Conservation (phyloP, 2,113 vertebrate genomes). For the Orthonyx spaldingii region DNA sequence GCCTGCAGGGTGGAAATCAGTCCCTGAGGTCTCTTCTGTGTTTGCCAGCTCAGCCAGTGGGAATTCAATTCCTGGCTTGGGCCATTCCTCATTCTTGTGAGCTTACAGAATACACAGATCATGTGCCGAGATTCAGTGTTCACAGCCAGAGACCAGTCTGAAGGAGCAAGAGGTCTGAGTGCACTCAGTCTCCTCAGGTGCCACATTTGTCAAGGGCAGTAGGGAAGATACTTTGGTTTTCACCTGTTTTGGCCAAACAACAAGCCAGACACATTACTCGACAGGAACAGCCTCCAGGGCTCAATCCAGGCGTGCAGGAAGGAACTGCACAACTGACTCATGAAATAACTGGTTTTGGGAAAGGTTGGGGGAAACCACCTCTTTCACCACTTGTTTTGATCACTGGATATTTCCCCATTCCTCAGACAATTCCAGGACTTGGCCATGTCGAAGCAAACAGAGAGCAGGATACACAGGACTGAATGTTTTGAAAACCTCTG, state of each 20-base stretch:
- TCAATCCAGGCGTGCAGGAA: background rate
- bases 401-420: background rate
- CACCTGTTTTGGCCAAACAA: background rate
- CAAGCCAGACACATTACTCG: accelerated
- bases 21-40: background rate
- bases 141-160: background rate
- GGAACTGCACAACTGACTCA: background rate
- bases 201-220: accelerated
- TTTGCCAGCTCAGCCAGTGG: background rate
- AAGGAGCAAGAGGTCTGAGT: background rate
- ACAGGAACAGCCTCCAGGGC: background rate
- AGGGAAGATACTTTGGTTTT: accelerated
- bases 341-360: background rate
- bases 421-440: background rate
- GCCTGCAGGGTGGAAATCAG: accelerated
- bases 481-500: background rate
- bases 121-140: accelerated
- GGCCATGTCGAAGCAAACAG: background rate
- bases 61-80: background rate
- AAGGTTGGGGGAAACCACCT: background rate
- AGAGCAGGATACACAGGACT: background rate
- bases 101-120: background rate
- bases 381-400: background rate
- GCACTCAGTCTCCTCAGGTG: background rate
- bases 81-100: background rate